Conservation (phyloP, 2,797 vertebrate genomes). For the Phoxinus dragarum region DNA sequence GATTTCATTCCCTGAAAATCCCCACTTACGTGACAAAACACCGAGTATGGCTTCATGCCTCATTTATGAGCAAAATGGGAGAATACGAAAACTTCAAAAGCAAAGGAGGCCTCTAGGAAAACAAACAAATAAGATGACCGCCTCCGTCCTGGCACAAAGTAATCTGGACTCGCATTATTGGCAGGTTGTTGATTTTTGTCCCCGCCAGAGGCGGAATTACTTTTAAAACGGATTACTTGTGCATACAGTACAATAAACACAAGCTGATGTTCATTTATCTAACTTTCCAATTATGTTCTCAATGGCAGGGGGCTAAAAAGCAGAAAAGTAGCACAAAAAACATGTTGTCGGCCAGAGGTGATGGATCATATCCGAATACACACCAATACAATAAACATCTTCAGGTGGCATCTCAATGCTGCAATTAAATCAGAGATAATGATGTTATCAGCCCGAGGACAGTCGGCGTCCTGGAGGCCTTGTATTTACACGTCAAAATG, state of each 20-base stretch:
- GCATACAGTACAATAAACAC: constrained; percentile 33
- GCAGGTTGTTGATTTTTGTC: constrained; percentile 62
- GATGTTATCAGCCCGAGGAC: constrained; percentile 29
- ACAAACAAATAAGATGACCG: constrained; percentile 63
- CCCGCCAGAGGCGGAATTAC: constrained; percentile 61
- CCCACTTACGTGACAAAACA: constrained; percentile 25
- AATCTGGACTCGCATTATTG: constrained; percentile 61
- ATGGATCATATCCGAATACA: neutral
- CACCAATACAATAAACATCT: neutral
- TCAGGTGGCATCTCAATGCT: constrained; percentile 12
- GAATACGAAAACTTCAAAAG: constrained; percentile 24
- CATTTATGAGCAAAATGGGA: constrained; percentile 46
- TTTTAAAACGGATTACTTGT: constrained; percentile 79
- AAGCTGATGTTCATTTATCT: constrained; percentile 59
- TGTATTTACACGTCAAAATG: constrained; percentile 72
- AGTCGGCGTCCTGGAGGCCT: neutral
- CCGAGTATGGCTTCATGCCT: constrained; percentile 30
- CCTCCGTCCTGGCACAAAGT: constrained; percentile 23
- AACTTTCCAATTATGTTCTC: constrained; percentile 50
- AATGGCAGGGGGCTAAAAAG: neutral
- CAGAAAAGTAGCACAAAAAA: neutral
- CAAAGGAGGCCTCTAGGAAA: constrained; percentile 58
- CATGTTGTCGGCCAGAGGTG: neutral
- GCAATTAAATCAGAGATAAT: constrained; percentile 44
- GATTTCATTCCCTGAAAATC: constrained; percentile 52